Conservation (phyloP, 1,140 invertebrate genomes). For the Hyposmocoma kahamanoa region DNA sequence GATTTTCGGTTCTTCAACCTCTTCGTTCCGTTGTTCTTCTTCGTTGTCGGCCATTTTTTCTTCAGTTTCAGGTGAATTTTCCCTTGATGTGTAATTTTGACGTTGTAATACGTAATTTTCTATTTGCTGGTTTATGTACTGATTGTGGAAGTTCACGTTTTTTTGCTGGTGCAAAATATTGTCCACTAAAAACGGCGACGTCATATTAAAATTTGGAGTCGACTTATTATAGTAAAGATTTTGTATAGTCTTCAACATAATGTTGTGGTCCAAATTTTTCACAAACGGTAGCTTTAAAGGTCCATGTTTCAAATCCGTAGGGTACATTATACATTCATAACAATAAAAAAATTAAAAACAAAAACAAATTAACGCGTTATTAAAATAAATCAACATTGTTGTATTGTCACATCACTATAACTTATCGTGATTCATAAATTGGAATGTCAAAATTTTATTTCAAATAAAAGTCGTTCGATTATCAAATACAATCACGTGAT, state of each 20-base stretch:
- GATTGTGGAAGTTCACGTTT: constrained; percentile 58
- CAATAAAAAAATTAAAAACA: constrained; percentile 7
- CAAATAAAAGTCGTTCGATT: too few relatives aligned
- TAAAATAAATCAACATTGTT: not conserved
- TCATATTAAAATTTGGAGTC: constrained; percentile 52
- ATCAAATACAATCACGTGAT: too few relatives aligned
- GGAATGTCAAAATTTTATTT: too few relatives aligned
- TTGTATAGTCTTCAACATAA: constrained; percentile 66
- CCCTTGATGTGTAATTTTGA: constrained; percentile 41
- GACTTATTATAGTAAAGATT: constrained; percentile 53
- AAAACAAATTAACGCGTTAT: too few relatives aligned
- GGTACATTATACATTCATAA: constrained; percentile 51
- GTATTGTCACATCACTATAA: not conserved
- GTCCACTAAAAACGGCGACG: constrained; percentile 66
- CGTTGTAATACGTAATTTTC: constrained; percentile 58
- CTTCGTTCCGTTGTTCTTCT: constrained; percentile 44
- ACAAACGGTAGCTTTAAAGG: constrained; percentile 48
- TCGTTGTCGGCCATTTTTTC: constrained; percentile 33
- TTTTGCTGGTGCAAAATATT: constrained; percentile 69
- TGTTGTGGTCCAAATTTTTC: constrained; percentile 48
- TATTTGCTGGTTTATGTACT: constrained; percentile 65
- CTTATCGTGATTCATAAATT: too few relatives aligned
- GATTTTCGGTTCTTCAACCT: constrained; percentile 42
- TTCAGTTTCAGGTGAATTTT: constrained; percentile 55
- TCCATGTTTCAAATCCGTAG: constrained; percentile 56